phyloP scores from a whole-genome alignment of 1,140 invertebrate genomes.

The Drosophila lini region DNA sequence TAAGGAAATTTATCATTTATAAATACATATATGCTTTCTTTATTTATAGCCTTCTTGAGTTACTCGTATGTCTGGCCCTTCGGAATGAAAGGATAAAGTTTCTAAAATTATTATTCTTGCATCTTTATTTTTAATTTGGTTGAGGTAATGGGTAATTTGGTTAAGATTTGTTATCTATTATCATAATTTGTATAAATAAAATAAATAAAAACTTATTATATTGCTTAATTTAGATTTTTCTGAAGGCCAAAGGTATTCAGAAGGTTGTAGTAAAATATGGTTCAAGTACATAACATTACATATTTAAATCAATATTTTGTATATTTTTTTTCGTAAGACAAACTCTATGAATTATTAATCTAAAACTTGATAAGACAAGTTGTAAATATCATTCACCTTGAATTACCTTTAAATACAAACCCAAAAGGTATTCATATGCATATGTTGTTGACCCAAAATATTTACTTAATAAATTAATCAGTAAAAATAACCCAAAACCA shows the following conservation, averaged over 20 bases:
- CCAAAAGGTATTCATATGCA: neutral
- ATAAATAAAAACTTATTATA: neutral
- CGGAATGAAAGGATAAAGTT: neutral
- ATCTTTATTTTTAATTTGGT: neutral
- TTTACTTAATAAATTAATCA: slow-evolving; percentile 17
- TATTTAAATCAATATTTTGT: too few relatives aligned
- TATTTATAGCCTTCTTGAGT: slow-evolving; percentile 18
- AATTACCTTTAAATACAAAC: neutral
- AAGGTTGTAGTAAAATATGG: too few relatives aligned
- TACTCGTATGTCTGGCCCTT: slow-evolving; percentile 1
- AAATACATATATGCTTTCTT: neutral
- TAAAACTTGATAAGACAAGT: too few relatives aligned
- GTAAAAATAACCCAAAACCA: neutral
- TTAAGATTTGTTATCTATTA: neutral
- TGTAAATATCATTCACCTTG: neutral
- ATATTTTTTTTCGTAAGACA: too few relatives aligned
- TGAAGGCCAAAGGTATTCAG: neutral
- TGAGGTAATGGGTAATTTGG: neutral
- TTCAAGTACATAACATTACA: too few relatives aligned
- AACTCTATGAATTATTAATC: neutral
- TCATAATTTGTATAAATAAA: neutral
- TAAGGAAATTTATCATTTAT: rapidly evolving
- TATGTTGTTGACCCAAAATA: neutral
- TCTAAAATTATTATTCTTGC: neutral
- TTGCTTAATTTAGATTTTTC: neutral